Evolutionary conservation across 2,113 vertebrate species (phyloP).

Genomic region (Podiceps cristatus): DNA sequence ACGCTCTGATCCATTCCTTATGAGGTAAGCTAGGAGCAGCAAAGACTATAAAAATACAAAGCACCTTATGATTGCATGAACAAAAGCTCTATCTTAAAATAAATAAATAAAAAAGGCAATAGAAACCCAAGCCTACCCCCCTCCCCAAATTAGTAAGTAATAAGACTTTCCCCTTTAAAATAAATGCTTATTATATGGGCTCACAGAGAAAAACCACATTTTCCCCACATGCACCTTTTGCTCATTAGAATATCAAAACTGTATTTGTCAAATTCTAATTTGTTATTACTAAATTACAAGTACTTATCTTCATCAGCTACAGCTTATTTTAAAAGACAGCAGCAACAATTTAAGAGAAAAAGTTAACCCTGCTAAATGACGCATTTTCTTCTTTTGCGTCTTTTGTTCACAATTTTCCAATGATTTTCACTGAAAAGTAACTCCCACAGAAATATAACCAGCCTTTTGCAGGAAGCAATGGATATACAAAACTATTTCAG

Average conservation of each 20-base stretch:
- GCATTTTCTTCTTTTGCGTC: slow-evolving; percentile 34
- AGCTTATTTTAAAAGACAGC: not conserved
- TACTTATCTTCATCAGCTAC: not conserved
- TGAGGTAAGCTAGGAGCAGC: slow-evolving; percentile 95
- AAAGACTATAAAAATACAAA: slow-evolving; percentile 88
- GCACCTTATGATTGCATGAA: slow-evolving; percentile 78
- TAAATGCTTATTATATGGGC: not conserved
- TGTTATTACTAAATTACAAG: not conserved
- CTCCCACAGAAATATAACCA: not conserved
- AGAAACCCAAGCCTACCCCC: not conserved
- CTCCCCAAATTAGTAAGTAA: slow-evolving; percentile 46
- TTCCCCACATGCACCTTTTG: not conserved
- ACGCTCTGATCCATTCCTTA: slow-evolving; percentile 97
- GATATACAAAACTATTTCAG: not conserved
- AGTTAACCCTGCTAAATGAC: not conserved
- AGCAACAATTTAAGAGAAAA: not conserved
- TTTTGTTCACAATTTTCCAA: not conserved
- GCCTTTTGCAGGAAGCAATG: not conserved
- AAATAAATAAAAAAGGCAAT: too few species aligned
- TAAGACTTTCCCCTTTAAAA: not conserved
- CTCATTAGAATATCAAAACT: not conserved
- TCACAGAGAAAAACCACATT: not conserved
- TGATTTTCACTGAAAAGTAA: not conserved
- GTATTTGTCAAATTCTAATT: not conserved
- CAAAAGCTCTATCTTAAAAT: slow-evolving; percentile 50